Conservation (phyloP, 2,797 vertebrate genomes). For the Salarias fasciatus region DNA sequence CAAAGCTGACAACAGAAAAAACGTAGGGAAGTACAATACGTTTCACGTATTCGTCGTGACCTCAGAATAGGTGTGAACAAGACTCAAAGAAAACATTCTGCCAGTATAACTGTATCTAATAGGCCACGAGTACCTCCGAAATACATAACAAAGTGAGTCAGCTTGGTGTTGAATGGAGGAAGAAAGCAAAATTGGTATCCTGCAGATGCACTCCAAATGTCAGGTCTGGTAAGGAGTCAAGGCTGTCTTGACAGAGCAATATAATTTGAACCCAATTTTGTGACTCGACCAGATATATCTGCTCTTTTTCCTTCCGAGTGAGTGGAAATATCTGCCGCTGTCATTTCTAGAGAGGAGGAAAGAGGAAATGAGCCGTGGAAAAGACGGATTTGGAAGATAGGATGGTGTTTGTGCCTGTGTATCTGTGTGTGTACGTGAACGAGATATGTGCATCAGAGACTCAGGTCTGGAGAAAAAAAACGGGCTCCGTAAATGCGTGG, state of each 20-base stretch:
- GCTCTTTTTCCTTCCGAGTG: constrained; percentile 56
- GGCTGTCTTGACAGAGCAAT: constrained; percentile 67
- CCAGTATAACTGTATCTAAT: constrained; percentile 50
- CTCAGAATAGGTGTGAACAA: constrained; percentile 13
- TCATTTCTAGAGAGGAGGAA: constrained; percentile 60
- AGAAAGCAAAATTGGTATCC: constrained; percentile 63
- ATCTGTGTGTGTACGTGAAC: constrained; percentile 1
- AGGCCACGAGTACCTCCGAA: constrained; percentile 47
- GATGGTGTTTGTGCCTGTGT: constrained; percentile 35
- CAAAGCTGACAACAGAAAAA: background rate
- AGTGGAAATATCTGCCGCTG: constrained; percentile 72
- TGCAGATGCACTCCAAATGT: constrained; percentile 68
- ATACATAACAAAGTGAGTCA: constrained; percentile 63
- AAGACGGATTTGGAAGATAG: constrained; percentile 65
- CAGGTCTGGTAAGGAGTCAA: constrained; percentile 67
- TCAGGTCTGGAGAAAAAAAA: background rate
- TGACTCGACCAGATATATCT: constrained; percentile 71
- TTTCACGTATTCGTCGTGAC: constrained; percentile 20
- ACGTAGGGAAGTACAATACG: background rate
- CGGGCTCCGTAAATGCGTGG: background rate
- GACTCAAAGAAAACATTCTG: constrained; percentile 33
- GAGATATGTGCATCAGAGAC: constrained; percentile 29
- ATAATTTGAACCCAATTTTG: constrained; percentile 73
- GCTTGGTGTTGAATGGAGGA: constrained; percentile 47
- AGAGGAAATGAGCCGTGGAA: constrained; percentile 71